Percentiles rank a stretch among this genome's conserved stretches.
These are phyloP conservation scores for Lepus europaeus DNA, from an alignment of 2,113 vertebrate genomes.

Conservation along the genomic window DNA sequence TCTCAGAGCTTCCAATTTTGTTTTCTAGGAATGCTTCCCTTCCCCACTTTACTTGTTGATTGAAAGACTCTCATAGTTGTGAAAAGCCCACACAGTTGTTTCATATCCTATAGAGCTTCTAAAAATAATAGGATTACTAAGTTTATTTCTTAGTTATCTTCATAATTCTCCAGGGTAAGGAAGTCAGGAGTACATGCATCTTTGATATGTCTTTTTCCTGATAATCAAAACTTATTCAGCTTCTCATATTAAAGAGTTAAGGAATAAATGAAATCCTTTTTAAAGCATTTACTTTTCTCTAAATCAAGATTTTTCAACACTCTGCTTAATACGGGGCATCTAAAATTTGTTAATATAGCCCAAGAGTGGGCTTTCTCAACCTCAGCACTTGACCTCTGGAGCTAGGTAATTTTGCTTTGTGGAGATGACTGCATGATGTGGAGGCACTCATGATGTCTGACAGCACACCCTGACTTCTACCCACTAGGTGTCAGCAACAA, in stretches of 20 bases:
- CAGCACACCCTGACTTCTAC: background rate
- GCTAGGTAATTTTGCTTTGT: background rate
- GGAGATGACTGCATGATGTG: background rate
- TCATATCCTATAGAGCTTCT: background rate
- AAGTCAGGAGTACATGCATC: background rate
- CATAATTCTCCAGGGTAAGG: background rate
- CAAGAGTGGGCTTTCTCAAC: background rate
- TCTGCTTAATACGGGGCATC: background rate
- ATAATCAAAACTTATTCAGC: constrained; percentile 43
- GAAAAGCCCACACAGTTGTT: background rate
- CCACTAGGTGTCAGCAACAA: background rate
- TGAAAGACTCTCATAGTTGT: background rate
- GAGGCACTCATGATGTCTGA: background rate
- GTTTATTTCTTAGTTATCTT: constrained; percentile 9
- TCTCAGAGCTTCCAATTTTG: background rate
- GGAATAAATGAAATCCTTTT: background rate
- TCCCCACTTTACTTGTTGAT: background rate
- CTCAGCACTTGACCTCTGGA: background rate
- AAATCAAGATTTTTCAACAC: background rate
- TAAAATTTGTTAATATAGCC: background rate
- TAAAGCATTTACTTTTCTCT: background rate
- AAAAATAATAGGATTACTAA: background rate
- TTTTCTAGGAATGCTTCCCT: background rate
- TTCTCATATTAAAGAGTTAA: background rate
- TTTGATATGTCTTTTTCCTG: background rate